Evolutionary conservation across 92 coral and sea anemone genomes (phyloP), one percentile per base, ranked within the genome.

Genomic region (Paragorgia papillata): DNA sequence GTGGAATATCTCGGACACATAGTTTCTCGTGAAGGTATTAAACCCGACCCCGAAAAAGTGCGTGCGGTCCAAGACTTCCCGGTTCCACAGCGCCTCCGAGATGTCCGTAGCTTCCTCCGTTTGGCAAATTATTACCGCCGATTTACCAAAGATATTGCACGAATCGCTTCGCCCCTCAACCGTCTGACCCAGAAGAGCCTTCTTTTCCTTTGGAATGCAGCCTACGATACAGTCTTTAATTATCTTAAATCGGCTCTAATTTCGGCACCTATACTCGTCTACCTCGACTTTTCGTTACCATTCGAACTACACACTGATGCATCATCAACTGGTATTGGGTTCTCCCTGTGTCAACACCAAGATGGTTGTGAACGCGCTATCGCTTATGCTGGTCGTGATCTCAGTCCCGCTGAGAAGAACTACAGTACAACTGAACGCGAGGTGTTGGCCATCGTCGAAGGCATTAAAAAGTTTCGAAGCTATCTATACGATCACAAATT

Each of bases 351-450:
- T 21, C 90, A 82, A 73, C 53, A 28, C 0, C 84, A 78, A 39
- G 44, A 87, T 56, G 67, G 76, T 6, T 40, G 77, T 9, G 86
- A 86, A 56, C 83, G 76, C 0, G 89, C 37, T 0, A 81, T 86
- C 0, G 77, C 89, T 18, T 82, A 82, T 65, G 90, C 79, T 0
- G 86, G 90, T 12, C 58, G 86, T 24, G 69, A 74, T 27, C 9
- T 86, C 15, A 82, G 50, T 25, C 24, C 86, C 0, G 90, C 90
- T 1, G 84, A 86, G n/a, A 46, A 54, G 0, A 76, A 78, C 10
- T 86, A 82, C 51, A 68, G 83, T 7, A 83, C 85, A 1, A 85
- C 86, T 0, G 89, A 85, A 57, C 78, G 82, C 14, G 89, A 85
- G 31, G 89, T 79, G 2, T 73, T 81, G 0, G 84, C 83, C 4